Evolutionary conservation across 2,888 invertebrate species (phyloP).

Genomic region (Troides aeacus): DNA sequence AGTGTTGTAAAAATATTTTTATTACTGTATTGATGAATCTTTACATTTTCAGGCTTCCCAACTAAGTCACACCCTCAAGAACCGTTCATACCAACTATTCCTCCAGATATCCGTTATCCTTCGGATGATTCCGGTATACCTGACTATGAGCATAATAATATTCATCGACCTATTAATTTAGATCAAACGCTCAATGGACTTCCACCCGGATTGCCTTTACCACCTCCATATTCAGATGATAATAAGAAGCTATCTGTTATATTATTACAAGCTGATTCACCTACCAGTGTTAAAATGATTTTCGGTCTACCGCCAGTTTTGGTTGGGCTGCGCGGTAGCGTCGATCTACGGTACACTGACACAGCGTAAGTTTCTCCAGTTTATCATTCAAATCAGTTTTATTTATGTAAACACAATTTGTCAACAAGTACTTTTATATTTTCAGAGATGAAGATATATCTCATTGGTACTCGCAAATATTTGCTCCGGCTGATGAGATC

Average conservation of each 20-base stretch:
- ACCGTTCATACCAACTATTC: conserved; percentile 70
- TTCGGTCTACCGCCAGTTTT: conserved; percentile 90
- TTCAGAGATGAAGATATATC: conserved; percentile 83
- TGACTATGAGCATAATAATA: conserved; percentile 62
- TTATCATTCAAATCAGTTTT: neutral
- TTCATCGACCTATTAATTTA: conserved; percentile 53
- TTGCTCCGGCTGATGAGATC: conserved; percentile 91
- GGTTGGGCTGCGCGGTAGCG: conserved; percentile 92
- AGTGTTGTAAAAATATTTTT: no score
- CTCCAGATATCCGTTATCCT: conserved; percentile 65
- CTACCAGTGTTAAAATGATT: conserved; percentile 88
- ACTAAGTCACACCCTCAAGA: conserved; percentile 42
- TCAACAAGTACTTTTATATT: neutral
- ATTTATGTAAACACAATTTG: no score
- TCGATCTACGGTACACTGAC: conserved; percentile 92
- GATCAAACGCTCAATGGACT: conserved; percentile 44
- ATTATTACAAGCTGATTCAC: conserved; percentile 87
- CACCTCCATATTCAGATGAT: conserved; percentile 56
- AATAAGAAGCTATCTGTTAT: conserved; percentile 77
- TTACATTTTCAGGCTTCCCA: conserved; percentile 42
- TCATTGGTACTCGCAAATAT: conserved; percentile 91
- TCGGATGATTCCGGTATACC: conserved; percentile 52
- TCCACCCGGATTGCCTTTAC: conserved; percentile 54
- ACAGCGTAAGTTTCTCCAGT: conserved; percentile 79
- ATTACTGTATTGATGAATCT: neutral